Conservation (phyloP, 92 coral and sea anemone species). For the Epizoanthus stellaris region DNA sequence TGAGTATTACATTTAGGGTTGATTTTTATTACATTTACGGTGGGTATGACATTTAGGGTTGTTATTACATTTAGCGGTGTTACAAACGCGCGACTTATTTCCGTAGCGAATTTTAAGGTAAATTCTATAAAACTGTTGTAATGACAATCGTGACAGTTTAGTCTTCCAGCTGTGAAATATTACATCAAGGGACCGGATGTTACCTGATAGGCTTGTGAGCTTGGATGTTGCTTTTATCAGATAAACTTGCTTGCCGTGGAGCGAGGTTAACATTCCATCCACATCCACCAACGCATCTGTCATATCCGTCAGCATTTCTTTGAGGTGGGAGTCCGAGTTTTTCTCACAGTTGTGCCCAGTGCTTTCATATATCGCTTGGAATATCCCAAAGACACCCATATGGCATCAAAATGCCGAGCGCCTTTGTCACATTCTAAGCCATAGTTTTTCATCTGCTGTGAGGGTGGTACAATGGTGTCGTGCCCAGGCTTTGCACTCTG, state of each 20-base stretch:
- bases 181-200: conserved; percentile 3
- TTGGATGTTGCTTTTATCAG: conserved; percentile 35
- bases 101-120: conserved; percentile 6
- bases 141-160: conserved; percentile 8
- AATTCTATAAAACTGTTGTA: conserved; percentile 3
- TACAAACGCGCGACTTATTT: conserved; percentile 8
- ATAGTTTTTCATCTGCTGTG: conserved; percentile 11
- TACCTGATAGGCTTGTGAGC: neutral
- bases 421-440: conserved; percentile 11
- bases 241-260: conserved; percentile 46
- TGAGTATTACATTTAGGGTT: too few relatives aligned
- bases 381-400: conserved; percentile 15
- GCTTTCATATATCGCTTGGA: conserved; percentile 8
- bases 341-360: conserved; percentile 42
- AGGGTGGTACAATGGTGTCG: neutral
- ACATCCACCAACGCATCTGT: conserved; percentile 3
- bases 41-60: too few relatives aligned
- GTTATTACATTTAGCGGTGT: too few relatives aligned
- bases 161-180: conserved; percentile 13
- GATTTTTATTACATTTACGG: too few relatives aligned
- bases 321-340: neutral
- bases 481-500: conserved; percentile 49
- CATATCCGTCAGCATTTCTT: conserved; percentile 16
- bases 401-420: neutral
- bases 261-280: neutral